Evolutionary conservation across 2,888 invertebrate genomes (phyloP).

Genomic region (Ormyrus rosae): DNA sequence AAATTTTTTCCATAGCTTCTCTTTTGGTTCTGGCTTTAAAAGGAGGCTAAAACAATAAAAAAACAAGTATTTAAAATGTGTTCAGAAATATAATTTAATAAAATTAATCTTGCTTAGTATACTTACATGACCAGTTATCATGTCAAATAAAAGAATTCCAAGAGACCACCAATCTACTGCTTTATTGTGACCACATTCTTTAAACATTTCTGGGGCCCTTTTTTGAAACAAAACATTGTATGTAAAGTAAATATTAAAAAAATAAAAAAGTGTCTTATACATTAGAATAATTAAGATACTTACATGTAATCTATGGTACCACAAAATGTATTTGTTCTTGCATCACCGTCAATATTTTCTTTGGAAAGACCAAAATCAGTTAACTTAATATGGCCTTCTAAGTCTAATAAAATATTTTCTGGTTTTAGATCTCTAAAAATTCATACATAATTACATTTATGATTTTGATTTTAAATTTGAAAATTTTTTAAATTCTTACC

Average conservation of each 20-base stretch:
- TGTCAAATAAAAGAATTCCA: slow-evolving; percentile 98
- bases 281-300: slow-evolving; percentile 72
- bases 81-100: slow-evolving; percentile 6
- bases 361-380: slow-evolving; percentile 73
- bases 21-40: slow-evolving; percentile 98
- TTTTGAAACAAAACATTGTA: slow-evolving; percentile 12
- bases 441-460: slow-evolving; percentile 2
- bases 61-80: not conserved
- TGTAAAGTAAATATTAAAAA: not conserved
- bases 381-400: slow-evolving; percentile 88
- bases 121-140: slow-evolving; percentile 96
- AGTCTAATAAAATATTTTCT: slow-evolving; percentile 97
- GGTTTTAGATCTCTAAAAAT: slow-evolving; percentile 94
- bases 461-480: not conserved
- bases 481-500: slow-evolving; percentile 68
- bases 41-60: slow-evolving; percentile 84
- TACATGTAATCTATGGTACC: slow-evolving; percentile 99
- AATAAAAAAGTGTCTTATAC: not conserved
- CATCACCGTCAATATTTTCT: slow-evolving; percentile 82
- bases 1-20: slow-evolving; percentile 98
- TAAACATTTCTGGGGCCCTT: slow-evolving; percentile 99
- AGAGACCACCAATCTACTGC: slow-evolving; percentile 99
- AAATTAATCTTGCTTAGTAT: not conserved
- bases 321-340: slow-evolving; percentile 98
- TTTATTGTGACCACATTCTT: slow-evolving; percentile 96